Conservation (phyloP, 2,888 invertebrate genomes). For the Metopia argyrocephala region DNA sequence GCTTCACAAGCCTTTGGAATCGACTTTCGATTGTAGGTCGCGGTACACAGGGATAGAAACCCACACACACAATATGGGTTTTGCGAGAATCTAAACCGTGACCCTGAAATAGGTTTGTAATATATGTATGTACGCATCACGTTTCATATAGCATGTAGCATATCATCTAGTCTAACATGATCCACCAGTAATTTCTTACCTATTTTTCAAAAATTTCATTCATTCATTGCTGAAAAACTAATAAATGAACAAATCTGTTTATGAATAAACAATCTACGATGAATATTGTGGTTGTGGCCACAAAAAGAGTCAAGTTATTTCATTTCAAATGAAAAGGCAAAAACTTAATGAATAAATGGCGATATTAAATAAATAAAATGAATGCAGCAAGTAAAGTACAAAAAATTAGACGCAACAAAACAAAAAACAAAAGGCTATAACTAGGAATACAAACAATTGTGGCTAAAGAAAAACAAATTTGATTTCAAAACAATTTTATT, state of each 20-base stretch:
- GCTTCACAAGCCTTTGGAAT: no score
- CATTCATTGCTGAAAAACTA: background rate
- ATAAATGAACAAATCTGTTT: background rate
- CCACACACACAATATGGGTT: no score
- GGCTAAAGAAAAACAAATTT: conserved; percentile 33
- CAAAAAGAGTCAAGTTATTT: conserved; percentile 12
- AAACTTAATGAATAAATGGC: conserved; percentile 28
- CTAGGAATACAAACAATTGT: background rate
- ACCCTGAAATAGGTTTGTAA: no score
- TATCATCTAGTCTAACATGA: no score
- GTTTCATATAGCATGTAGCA: no score
- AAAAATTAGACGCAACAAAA: background rate
- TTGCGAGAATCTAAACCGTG: no score
- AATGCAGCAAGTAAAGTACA: background rate
- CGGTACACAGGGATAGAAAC: no score
- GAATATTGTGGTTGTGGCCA: background rate
- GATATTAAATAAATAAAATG: conserved; percentile 7
- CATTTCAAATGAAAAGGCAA: conserved; percentile 12
- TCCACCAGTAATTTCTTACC: no score
- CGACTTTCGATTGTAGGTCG: no score
- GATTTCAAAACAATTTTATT: conserved; percentile 43
- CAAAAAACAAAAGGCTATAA: background rate
- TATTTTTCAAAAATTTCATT: no score
- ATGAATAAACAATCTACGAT: background rate
- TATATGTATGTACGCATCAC: no score